phyloP scores from a whole-genome alignment of 2,888 invertebrate species.

The Seladonia tumulorum region DNA sequence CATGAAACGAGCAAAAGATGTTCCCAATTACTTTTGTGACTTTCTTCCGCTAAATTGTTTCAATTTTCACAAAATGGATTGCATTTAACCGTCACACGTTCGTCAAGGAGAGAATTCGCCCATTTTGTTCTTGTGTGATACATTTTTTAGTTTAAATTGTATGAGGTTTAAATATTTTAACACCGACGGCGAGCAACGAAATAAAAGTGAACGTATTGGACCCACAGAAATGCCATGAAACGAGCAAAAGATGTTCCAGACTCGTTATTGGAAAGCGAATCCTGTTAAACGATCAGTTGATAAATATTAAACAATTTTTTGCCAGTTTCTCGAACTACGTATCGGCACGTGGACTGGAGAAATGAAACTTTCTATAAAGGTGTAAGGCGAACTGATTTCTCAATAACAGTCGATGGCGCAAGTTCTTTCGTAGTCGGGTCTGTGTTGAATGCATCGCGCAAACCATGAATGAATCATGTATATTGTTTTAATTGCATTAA shows the following conservation, averaged over 20 bases:
- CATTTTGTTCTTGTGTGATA: background rate
- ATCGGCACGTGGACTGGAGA: constrained; percentile 46
- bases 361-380: constrained; percentile 60
- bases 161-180: background rate
- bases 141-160: background rate
- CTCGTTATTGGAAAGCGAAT: constrained; percentile 19
- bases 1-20: background rate
- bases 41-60: too few relatives aligned
- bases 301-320: constrained; percentile 1
- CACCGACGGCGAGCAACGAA: background rate
- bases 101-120: too few relatives aligned
- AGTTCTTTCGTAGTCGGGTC: constrained; percentile 35
- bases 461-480: constrained; percentile 20
- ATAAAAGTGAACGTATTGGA: background rate
- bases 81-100: too few relatives aligned
- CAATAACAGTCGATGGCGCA: constrained; percentile 51
- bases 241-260: background rate
- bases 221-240: background rate
- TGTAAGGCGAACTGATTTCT: constrained; percentile 51
- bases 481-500: background rate
- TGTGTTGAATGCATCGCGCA: background rate
- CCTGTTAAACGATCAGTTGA: background rate
- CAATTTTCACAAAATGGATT: too few relatives aligned
- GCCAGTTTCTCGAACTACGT: background rate
- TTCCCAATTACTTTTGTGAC: background rate